Evolutionary conservation across 2,113 vertebrate species (phyloP), one percentile per base, ranked within the genome.

Genomic region (Dasypus novemcinctus): DNA sequence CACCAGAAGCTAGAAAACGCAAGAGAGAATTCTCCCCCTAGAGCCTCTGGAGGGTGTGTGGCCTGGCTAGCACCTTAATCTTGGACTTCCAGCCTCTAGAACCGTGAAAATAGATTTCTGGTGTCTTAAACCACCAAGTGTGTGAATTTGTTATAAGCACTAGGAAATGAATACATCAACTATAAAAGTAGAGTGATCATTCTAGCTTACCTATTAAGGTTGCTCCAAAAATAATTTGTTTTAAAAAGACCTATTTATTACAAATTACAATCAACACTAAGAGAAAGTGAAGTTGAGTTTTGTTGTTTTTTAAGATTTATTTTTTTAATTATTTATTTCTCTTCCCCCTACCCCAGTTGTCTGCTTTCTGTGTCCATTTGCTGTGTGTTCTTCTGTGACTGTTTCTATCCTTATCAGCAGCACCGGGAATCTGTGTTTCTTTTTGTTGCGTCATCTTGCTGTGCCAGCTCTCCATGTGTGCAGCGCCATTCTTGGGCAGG

Each of bases 251-350:
- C 18, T 57, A 57, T 57, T 79, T 49, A 33, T 90, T 90, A 66
- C 52, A 38, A 38, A n/a, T 79, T 46, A 83, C 20, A 33, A 31
- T 86, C 90, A 90, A 38, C 46, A 72, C 25, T 90, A 76, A 88
- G 66, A 7, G 94, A 95, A 93, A 84, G 75, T 87, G 66, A 94
- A 61, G 15, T n/a, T 87, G 23, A 76, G 27, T n/a, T n/a, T n/a
- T n/a, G n/a, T n/a, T n/a, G n/a, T n/a, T n/a, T n/a, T n/a, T n/a
- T n/a, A n/a, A n/a, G n/a, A n/a, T n/a, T n/a, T n/a, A n/a, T n/a
- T n/a, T n/a, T n/a, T n/a, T n/a, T n/a, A n/a, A n/a, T n/a, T n/a
- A n/a, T n/a, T n/a, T n/a, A n/a, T n/a, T n/a, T n/a, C n/a, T n/a
- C n/a, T n/a, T n/a, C n/a, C n/a, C n/a, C n/a, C n/a, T n/a, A n/a